Base-by-base conservation (phyloP, 2,797 vertebrate genomes). In the Sebastes kiyomatsui region DNA sequence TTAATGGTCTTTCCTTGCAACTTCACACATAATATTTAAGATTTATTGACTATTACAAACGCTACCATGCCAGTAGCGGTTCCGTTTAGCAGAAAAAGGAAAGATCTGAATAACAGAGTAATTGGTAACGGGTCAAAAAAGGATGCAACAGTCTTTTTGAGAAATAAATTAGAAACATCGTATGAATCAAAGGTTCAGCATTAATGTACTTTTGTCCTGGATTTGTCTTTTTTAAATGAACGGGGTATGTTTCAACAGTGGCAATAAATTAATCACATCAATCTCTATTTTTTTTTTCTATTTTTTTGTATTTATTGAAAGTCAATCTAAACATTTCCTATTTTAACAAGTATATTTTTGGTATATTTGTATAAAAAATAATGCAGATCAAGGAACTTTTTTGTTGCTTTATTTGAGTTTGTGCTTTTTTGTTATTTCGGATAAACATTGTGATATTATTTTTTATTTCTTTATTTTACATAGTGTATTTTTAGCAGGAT, bases 1-100 rank as follows among this genome's bases (percentile, higher is more conserved):
- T 96, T 98, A 98, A 99, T 97, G 96, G 97, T 96, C 93, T 88
- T 96, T 97, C 92, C 97, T 81, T 96, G 94, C 96, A 96, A 97
- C 97, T 98, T 99, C 97, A 97, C 98, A 99, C 98, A 95, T 99
- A 98, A 99, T 99, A 97, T 97, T 97, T 97, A 94, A 97, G 96
- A 98, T 99, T 98, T 99, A 99, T 98, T 97, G 98, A 96, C 97
- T 98, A 97, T 97, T 97, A 97, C 96, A 96, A 97, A 97, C 95
- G 97, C 97, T 97, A 93, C 96, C 96, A 97, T 88, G 97, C 96
- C 97, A 94, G 97, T 97, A 97, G 97, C 95, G 93, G 95, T 97
- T 98, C 97, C 95, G 96, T 95, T 97, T n/a, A 30, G 81, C 65
- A 54, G 79, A 86, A 91, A 92, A 56, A 25, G 91, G 94, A 95